Evolutionary conservation across 2,113 vertebrate species (phyloP), one percentile per base, ranked within the genome.

Genomic region (Xerus inauris): DNA sequence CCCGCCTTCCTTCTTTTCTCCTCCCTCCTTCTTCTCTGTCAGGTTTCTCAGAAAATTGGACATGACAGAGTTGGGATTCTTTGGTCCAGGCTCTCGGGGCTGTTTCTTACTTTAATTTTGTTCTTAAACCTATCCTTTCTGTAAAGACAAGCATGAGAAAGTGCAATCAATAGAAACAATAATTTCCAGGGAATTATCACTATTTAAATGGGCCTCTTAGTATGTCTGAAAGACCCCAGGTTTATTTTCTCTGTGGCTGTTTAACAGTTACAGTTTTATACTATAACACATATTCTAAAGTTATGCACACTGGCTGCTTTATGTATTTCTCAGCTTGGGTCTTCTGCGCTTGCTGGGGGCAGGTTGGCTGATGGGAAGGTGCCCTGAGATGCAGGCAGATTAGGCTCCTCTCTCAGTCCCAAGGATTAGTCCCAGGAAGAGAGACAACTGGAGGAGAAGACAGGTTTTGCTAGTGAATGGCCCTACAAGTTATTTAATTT

Each of bases 321-420:
- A 5, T 35, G 45, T 49, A 49, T n/a, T 40, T 8, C n/a, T 59
- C 30, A 19, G 35, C 24, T 22, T 3, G 4, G 49, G 49, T 45
- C 40, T 38, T 45, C 13, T 5, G 45, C 16, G 45, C 57, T 40
- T 45, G 28, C 12, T 12, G 8, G 49, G 62, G 54, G 6, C 10
- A 3, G 6, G 3, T n/a, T 4, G 6, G 20, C 5, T 10, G 0
- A 16, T 9, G 40, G 22, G 42, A 35, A 69, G 16, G 40, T 47
- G 11, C 2, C 1, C 3, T 10, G 24, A 47, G 13, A 4, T 17
- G 28, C 8, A 1, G 9, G 30, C 65, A 69, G 1, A 10, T n/a
- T 32, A 9, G 32, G 9, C 42, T 81, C n/a, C 6, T 1, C 26
- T 22, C 51, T 16, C 13, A 7, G 26, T 16, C 49, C 81, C 7